These are phyloP conservation scores for Trichonephila clavipes DNA, from an alignment of 1,140 invertebrate genomes.

Conservation along the genomic window DNA sequence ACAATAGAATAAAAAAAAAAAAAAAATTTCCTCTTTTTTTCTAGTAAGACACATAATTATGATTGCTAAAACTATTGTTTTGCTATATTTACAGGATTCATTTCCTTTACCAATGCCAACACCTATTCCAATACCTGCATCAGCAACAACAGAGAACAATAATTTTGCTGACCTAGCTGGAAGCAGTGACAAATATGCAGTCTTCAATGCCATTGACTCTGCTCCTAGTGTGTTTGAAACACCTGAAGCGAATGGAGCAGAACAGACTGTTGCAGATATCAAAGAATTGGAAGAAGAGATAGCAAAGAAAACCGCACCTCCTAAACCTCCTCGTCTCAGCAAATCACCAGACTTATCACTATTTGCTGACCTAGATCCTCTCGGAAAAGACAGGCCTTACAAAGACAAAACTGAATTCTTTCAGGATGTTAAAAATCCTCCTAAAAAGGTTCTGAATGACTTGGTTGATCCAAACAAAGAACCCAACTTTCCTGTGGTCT, in stretches of 20 bases:
- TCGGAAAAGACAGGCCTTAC: slow-evolving; percentile 91
- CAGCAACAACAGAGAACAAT: background rate
- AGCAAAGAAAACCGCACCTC: slow-evolving; percentile 23
- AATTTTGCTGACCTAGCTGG: background rate
- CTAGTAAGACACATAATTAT: background rate
- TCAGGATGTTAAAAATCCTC: slow-evolving; percentile 94
- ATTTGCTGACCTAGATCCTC: slow-evolving; percentile 94
- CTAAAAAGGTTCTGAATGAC: slow-evolving; percentile 93
- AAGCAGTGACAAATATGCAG: slow-evolving; percentile 74
- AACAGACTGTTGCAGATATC: slow-evolving; percentile 12
- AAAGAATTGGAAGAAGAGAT: slow-evolving; percentile 57
- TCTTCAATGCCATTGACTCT: slow-evolving; percentile 63
- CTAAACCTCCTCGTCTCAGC: slow-evolving; percentile 60
- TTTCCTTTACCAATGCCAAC: slow-evolving; percentile 66
- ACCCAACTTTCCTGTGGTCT: slow-evolving; percentile 17
- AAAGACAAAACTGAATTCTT: slow-evolving; percentile 97
- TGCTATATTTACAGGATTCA: slow-evolving; percentile 54
- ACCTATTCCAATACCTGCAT: slow-evolving; percentile 20
- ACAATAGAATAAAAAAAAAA: no score
- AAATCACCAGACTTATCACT: slow-evolving; percentile 81
- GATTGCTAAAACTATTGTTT: background rate
- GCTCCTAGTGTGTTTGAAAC: slow-evolving; percentile 61
- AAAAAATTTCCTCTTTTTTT: no score
- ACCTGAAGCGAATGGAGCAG: background rate
- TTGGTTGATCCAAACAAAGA: slow-evolving; percentile 81